Percentiles rank a stretch among this genome's conserved stretches.
Conservation (phyloP, 2,113 vertebrate species). For the Menidia beryllina region DNA sequence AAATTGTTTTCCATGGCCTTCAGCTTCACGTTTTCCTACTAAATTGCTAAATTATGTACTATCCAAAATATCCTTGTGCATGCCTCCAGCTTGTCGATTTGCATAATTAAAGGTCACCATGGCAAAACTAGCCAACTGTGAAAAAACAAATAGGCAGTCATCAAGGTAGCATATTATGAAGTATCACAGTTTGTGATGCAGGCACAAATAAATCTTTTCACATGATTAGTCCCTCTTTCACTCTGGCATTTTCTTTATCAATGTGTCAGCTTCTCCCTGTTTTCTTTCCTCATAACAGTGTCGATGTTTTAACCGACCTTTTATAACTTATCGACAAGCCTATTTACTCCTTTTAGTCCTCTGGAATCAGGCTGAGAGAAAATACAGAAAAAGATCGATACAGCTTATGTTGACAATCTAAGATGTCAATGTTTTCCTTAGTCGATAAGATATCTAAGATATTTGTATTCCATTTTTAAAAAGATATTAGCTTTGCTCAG, state of each 20-base stretch:
- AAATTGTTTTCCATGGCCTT: not conserved
- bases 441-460: constrained; percentile 38
- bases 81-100: not conserved
- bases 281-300: not conserved
- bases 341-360: constrained; percentile 37
- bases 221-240: not conserved
- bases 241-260: constrained; percentile 8
- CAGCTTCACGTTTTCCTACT: not conserved
- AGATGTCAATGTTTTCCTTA: constrained; percentile 3
- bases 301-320: constrained; percentile 78
- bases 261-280: constrained; percentile 20
- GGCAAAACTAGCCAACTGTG: not conserved
- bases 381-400: constrained; percentile 36
- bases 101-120: constrained; percentile 3
- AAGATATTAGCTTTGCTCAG: constrained; percentile 54
- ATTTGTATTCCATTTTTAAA: constrained; percentile 40
- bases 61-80: not conserved
- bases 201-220: not conserved
- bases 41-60: not conserved
- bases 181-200: not conserved
- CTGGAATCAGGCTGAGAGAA: constrained; percentile 28
- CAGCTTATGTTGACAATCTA: constrained; percentile 29
- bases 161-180: not conserved
- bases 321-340: constrained; percentile 42
- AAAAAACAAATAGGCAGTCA: not conserved